A percentile compares a stretch with the other conserved stretches of the same genome.
phyloP scores from a whole-genome alignment of 1,140 invertebrate species.

The Apis laboriosa region DNA sequence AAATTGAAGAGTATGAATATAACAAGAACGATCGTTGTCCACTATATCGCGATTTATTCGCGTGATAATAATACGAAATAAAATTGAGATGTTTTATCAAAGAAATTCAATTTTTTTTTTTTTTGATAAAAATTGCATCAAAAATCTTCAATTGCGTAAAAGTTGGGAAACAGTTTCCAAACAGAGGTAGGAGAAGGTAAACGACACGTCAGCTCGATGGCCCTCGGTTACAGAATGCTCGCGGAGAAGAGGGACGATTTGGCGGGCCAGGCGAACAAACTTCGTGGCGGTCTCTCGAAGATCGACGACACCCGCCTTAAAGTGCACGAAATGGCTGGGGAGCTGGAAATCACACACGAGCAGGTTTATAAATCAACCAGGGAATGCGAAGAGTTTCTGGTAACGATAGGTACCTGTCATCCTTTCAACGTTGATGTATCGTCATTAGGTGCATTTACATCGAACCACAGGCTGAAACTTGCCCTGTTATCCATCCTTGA shows the following conservation, averaged over 20 bases:
- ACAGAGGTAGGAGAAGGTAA: neutral
- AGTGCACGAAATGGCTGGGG: slow-evolving; percentile 89
- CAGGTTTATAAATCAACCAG: slow-evolving; percentile 80
- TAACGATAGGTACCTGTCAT: slow-evolving; percentile 82
- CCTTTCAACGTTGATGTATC: slow-evolving; percentile 53
- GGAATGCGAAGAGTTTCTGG: slow-evolving; percentile 88
- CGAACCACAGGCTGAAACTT: neutral
- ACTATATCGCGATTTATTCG: too few relatives aligned
- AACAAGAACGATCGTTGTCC: too few relatives aligned
- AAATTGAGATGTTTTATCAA: too few relatives aligned
- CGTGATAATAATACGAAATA: too few relatives aligned
- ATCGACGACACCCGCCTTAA: slow-evolving; percentile 84
- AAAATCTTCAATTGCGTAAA: neutral
- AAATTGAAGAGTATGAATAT: too few relatives aligned
- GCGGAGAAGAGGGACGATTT: slow-evolving; percentile 86
- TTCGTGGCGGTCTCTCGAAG: slow-evolving; percentile 69
- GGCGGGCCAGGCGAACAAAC: slow-evolving; percentile 86
- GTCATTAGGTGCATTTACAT: slow-evolving; percentile 50
- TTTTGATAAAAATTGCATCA: neutral
- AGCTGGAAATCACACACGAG: slow-evolving; percentile 88
- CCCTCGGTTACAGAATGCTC: slow-evolving; percentile 84
- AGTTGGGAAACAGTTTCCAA: neutral
- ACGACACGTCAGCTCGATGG: neutral
- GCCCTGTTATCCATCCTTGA: neutral
- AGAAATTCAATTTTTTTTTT: too few relatives aligned